Conservation (phyloP, 2,113 vertebrate genomes). For the Salvelinus sp. region DNA sequence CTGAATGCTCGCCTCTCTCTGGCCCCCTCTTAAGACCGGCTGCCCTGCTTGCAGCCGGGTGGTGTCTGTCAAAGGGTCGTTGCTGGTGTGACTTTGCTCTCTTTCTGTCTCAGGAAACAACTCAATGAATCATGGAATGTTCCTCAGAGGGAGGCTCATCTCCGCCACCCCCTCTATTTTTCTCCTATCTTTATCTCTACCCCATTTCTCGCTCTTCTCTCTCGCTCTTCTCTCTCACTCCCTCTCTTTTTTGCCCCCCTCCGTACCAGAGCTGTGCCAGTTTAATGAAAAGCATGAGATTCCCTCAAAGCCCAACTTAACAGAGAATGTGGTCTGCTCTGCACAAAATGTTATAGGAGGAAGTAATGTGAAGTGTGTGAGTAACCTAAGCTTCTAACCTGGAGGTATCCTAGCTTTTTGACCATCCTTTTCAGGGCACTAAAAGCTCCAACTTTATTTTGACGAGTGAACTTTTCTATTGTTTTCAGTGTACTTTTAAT, state of each 20-base stretch:
- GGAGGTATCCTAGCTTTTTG: too few species aligned
- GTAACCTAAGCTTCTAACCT: too few species aligned
- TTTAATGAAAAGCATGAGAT: conserved; percentile 34
- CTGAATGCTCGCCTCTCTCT: too few species aligned
- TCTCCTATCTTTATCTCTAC: too few species aligned
- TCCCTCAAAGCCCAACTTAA: not conserved
- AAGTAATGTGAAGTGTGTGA: not conserved
- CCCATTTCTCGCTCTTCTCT: too few species aligned
- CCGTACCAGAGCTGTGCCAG: not conserved
- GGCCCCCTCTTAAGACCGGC: too few species aligned
- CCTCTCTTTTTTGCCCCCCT: too few species aligned
- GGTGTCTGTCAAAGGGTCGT: conserved; percentile 1
- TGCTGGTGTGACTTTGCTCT: conserved; percentile 11
- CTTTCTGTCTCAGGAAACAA: conserved; percentile 2
- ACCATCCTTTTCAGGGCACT: too few species aligned
- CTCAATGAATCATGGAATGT: conserved; percentile 15
- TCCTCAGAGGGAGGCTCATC: not conserved
- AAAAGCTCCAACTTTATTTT: too few species aligned
- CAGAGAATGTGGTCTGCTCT: not conserved
- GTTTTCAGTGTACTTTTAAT: too few species aligned
- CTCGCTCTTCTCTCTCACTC: not conserved
- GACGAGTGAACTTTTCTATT: too few species aligned
- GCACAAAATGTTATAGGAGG: not conserved
- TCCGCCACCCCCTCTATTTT: too few species aligned
- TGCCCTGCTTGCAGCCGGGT: not conserved